Percentiles rank a stretch among this genome's conserved stretches.
Evolutionary conservation across 2,888 invertebrate species (phyloP).

Genomic region (Tenodera sinensis): DNA sequence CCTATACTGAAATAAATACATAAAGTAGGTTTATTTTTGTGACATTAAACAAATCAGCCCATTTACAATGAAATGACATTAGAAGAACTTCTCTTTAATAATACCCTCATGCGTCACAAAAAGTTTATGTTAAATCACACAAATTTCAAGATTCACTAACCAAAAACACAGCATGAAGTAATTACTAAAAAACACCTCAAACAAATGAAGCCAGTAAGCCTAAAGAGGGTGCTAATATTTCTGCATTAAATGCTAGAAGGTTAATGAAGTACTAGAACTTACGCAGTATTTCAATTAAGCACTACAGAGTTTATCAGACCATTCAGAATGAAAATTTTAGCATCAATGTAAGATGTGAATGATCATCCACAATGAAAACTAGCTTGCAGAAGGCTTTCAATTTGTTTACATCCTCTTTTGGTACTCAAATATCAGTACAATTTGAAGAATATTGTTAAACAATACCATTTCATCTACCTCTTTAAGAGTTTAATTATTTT

Average conservation of each 20-base stretch:
- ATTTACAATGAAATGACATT: neutral
- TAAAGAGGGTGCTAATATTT: neutral
- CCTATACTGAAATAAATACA: neutral
- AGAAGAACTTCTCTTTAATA: neutral
- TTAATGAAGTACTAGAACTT: neutral
- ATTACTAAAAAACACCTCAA: neutral
- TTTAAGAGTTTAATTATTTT: too few relatives aligned
- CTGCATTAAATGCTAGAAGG: neutral
- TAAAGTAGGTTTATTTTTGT: neutral
- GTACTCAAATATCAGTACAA: too few relatives aligned
- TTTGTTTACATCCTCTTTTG: too few relatives aligned
- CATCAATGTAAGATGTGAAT: neutral
- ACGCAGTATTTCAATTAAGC: neutral
- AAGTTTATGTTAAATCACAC: neutral
- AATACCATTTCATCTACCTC: too few relatives aligned
- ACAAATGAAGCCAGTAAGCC: neutral
- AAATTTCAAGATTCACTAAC: neutral
- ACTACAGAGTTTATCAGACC: too few relatives aligned
- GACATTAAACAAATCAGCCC: neutral
- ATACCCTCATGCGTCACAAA: neutral
- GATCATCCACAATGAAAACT: neutral
- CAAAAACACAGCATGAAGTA: neutral
- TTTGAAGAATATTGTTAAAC: too few relatives aligned
- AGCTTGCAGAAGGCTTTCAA: too few relatives aligned
- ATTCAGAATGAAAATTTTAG: too few relatives aligned